Percentiles rank a stretch among this genome's conserved stretches.
These are phyloP conservation scores for Aleiodes alternator DNA, from an alignment of 2,888 invertebrate genomes.

Conservation along the genomic window DNA sequence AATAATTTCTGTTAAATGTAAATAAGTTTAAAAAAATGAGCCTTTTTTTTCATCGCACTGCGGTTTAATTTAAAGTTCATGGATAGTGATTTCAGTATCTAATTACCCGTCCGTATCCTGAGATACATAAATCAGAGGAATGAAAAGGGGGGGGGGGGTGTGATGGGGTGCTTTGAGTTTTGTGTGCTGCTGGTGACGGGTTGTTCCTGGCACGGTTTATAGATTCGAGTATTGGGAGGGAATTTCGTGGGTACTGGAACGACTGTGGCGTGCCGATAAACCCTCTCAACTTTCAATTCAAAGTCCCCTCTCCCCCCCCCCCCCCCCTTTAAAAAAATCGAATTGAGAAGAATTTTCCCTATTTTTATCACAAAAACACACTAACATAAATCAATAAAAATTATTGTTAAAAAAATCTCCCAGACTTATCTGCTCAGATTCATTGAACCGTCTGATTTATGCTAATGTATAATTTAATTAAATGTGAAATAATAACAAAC, in stretches of 20 bases:
- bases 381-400: not conserved
- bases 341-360: slow-evolving; percentile 20
- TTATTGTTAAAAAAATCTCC: slow-evolving; percentile 25
- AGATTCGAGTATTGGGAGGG: slow-evolving; percentile 46
- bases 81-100: slow-evolving; percentile 26
- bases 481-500: slow-evolving; percentile 19
- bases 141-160: slow-evolving; percentile 1
- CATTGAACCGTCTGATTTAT: slow-evolving; percentile 24
- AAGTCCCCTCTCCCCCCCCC: too few relatives aligned
- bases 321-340: slow-evolving; percentile 32
- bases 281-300: slow-evolving; percentile 57
- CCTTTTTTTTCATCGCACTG: not conserved
- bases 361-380: not conserved
- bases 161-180: not conserved
- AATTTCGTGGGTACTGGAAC: slow-evolving; percentile 52
- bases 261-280: slow-evolving; percentile 62
- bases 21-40: too few relatives aligned
- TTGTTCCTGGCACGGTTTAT: slow-evolving; percentile 57
- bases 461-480: slow-evolving; percentile 12
- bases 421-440: not conserved
- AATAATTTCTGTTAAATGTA: too few relatives aligned
- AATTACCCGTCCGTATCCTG: slow-evolving; percentile 26
- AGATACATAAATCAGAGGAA: slow-evolving; percentile 31
- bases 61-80: slow-evolving; percentile 20
- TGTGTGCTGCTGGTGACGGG: slow-evolving; percentile 43